Percentiles rank a stretch among this genome's conserved stretches.
Evolutionary conservation across 1,140 invertebrate genomes (phyloP).

Genomic region (Archivesica marissinica): DNA sequence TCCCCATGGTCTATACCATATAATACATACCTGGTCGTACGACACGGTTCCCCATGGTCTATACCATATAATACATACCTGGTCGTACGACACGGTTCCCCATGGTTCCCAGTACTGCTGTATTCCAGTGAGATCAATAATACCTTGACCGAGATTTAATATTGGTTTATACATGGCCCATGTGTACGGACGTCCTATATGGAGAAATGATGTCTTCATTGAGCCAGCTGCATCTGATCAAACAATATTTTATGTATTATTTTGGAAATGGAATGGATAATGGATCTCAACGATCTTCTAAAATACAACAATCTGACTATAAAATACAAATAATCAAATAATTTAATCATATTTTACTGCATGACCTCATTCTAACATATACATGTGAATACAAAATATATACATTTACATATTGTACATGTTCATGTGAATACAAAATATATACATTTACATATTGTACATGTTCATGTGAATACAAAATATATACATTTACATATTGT

Average conservation of each 20-base stretch:
- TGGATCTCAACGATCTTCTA: neutral
- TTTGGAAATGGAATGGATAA: neutral
- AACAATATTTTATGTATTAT: neutral
- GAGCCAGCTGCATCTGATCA: conserved; percentile 13
- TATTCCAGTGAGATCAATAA: neutral
- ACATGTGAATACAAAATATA: too few relatives aligned
- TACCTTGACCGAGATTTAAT: neutral
- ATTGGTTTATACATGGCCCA: conserved; percentile 42
- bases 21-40: neutral
- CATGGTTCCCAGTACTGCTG: conserved; percentile 3
- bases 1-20: too few relatives aligned
- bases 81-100: conserved; percentile 21
- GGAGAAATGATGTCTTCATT: neutral
- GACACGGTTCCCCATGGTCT: neutral
- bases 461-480: too few relatives aligned
- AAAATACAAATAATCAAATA: too few relatives aligned
- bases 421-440: too few relatives aligned
- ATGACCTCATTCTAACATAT: too few relatives aligned
- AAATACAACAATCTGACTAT: neutral
- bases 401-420: too few relatives aligned
- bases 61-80: conserved; percentile 16
- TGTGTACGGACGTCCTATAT: conserved; percentile 46
- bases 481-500: too few relatives aligned
- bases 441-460: too few relatives aligned
- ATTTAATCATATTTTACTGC: too few relatives aligned